These are phyloP conservation scores for Rhogogaster chlorosoma DNA, from an alignment of 2,888 invertebrate species.

Conservation along the genomic window DNA sequence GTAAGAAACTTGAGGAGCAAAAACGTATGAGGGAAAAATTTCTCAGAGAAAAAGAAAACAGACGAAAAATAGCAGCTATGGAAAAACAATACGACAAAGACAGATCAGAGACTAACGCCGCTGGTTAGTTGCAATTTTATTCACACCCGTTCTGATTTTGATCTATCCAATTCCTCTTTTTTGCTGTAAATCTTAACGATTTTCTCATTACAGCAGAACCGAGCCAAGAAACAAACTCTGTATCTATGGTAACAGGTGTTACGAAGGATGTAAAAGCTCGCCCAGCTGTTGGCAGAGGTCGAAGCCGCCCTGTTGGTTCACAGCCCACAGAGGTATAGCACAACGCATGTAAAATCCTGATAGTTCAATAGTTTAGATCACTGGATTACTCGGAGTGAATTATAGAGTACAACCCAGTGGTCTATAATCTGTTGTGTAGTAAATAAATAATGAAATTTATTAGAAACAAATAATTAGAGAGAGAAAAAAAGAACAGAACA, in stretches of 20 bases:
- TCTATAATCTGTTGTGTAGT: conserved; percentile 12
- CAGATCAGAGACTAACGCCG: conserved; percentile 60
- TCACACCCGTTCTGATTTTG: not conserved
- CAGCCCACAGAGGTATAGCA: conserved; percentile 74
- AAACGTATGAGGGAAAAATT: conserved; percentile 77
- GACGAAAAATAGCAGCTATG: conserved; percentile 76
- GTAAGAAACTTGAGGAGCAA: conserved; percentile 78
- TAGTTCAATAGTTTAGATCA: not conserved
- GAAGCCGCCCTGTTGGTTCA: conserved; percentile 66
- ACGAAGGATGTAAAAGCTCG: conserved; percentile 68
- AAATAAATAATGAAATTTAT: not conserved
- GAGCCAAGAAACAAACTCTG: conserved; percentile 64
- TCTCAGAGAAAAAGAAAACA: conserved; percentile 77
- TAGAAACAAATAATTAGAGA: not conserved
- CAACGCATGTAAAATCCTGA: conserved; percentile 56
- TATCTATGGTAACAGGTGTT: conserved; percentile 61
- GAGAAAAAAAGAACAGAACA: not conserved
- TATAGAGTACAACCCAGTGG: not conserved
- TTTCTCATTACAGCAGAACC: conserved; percentile 59
- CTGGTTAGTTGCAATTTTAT: conserved; percentile 60
- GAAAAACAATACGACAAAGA: conserved; percentile 70
- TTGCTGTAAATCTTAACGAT: conserved; percentile 5
- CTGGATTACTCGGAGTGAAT: not conserved
- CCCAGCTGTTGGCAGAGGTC: conserved; percentile 62
- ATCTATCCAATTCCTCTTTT: conserved; percentile 17